These are phyloP conservation scores for Cetoscarus ocellatus DNA, from an alignment of 2,797 vertebrate genomes.

Conservation along the genomic window DNA sequence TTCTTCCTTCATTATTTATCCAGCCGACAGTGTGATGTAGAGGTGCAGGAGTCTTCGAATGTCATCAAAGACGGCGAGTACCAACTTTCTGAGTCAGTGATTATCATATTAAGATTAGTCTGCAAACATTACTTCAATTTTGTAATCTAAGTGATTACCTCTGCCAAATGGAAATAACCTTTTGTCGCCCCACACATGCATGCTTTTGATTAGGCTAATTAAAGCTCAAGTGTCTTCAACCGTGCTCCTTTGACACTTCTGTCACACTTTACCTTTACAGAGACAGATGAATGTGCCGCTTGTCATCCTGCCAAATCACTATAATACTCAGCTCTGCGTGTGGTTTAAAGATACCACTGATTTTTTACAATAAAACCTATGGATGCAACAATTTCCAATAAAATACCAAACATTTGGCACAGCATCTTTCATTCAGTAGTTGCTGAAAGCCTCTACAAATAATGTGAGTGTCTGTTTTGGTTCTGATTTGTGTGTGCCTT, in stretches of 20 bases:
- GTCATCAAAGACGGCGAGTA: slow-evolving; percentile 17
- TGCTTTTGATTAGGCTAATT: slow-evolving; percentile 81
- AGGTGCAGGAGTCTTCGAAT: slow-evolving; percentile 27
- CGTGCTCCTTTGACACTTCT: slow-evolving; percentile 22
- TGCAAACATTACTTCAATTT: slow-evolving; percentile 71
- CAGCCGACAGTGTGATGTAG: slow-evolving; percentile 16
- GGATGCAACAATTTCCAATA: too few species aligned
- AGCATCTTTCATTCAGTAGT: too few species aligned
- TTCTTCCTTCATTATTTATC: slow-evolving; percentile 66
- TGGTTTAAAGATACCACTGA: too few species aligned
- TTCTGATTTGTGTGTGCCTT: too few species aligned
- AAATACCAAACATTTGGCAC: too few species aligned
- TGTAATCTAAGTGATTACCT: slow-evolving; percentile 74
- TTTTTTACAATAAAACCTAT: too few species aligned
- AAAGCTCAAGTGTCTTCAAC: slow-evolving; percentile 72
- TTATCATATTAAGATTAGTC: slow-evolving; percentile 70
- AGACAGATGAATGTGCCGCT: slow-evolving; percentile 22
- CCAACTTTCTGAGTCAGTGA: slow-evolving; percentile 45
- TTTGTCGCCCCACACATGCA: slow-evolving; percentile 74
- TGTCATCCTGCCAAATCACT: neutral
- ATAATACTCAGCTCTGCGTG: too few species aligned
- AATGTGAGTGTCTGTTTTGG: too few species aligned
- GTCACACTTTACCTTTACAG: slow-evolving; percentile 28
- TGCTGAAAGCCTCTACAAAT: too few species aligned
- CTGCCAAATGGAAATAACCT: slow-evolving; percentile 70